Evolutionary conservation across 2,113 vertebrate genomes (phyloP), one percentile per base, ranked within the genome.

Genomic region (Chaenogobius annularis): DNA sequence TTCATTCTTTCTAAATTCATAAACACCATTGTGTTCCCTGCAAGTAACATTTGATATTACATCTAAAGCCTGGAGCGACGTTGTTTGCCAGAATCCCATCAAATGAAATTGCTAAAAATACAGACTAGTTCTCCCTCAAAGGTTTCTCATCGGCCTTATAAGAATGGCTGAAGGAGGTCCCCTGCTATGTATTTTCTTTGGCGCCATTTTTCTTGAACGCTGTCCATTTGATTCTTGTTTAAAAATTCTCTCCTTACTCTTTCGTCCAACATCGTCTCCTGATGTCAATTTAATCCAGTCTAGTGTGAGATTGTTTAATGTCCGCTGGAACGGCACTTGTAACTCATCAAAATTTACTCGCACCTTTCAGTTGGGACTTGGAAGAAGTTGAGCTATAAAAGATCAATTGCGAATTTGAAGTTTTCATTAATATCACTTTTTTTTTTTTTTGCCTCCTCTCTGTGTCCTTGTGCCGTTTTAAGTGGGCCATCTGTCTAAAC

Each of bases 401-500:
- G 95, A 96, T 95, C 94, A 96, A 95, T 96, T 96, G 95, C 96
- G 22, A 95, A 98, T 98, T 94, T 96, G 94, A 99, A 98, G 95
- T 98, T 98, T 58, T 96, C 95, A 97, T 97, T 97, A 96, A 96
- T 96, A 96, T 93, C 92, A 94, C 93, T 82, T 88, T 84, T 81
- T 84, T 84, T 81, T 84, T 83, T 77, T 59, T 43, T 35, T 22
- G 55, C 55, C 55, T 58, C 61, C 61, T 88, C 80, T 80, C 83
- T 89, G 93, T 94, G 92, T 95, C 94, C 97, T 95, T 92, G 93
- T 93, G 86, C 93, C 93, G 94, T 97, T 98, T 98, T 96, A 97
- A 99, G 95, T 98, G 95, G 96, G 94, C 97, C 97, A 99, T 99
- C 98, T 99, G 97, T 98, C 96, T 96, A 99, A 99, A 98, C 96